Conservation (phyloP, 2,888 invertebrate genomes). For the Drosophila histrio region DNA sequence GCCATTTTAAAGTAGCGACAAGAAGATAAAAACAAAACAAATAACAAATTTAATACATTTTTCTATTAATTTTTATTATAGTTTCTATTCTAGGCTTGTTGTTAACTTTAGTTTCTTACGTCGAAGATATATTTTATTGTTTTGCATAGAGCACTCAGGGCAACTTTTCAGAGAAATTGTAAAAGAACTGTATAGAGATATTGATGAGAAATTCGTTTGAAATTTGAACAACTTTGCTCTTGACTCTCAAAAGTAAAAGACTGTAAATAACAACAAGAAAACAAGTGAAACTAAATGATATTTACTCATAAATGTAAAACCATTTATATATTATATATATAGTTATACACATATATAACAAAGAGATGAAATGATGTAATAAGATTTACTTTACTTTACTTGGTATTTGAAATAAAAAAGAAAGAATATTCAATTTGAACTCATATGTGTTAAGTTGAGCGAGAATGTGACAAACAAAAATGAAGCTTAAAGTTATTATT, state of each 20-base stretch:
- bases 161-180: slow-evolving; percentile 63
- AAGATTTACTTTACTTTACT: slow-evolving; percentile 60
- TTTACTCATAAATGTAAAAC: slow-evolving; percentile 61
- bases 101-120: slow-evolving; percentile 19
- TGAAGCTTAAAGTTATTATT: slow-evolving; percentile 62
- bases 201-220: slow-evolving; percentile 39
- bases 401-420: slow-evolving; percentile 40
- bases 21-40: slow-evolving; percentile 15
- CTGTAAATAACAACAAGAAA: slow-evolving; percentile 68
- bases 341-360: slow-evolving; percentile 30
- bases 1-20: slow-evolving; percentile 75
- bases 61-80: slow-evolving; percentile 15
- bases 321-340: slow-evolving; percentile 52
- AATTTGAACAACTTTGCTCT: slow-evolving; percentile 67
- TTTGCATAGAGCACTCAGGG: slow-evolving; percentile 81
- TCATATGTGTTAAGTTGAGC: slow-evolving; percentile 39
- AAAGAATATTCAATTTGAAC: background rate
- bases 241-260: slow-evolving; percentile 80
- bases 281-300: slow-evolving; percentile 71
- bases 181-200: slow-evolving; percentile 45
- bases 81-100: slow-evolving; percentile 26
- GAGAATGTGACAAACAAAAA: slow-evolving; percentile 32
- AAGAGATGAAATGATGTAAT: slow-evolving; percentile 15
- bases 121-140: slow-evolving; percentile 18
- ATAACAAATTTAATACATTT: slow-evolving; percentile 4